These are phyloP conservation scores for Pseudoips prasinana DNA, from an alignment of 2,888 invertebrate genomes.

Conservation along the genomic window DNA sequence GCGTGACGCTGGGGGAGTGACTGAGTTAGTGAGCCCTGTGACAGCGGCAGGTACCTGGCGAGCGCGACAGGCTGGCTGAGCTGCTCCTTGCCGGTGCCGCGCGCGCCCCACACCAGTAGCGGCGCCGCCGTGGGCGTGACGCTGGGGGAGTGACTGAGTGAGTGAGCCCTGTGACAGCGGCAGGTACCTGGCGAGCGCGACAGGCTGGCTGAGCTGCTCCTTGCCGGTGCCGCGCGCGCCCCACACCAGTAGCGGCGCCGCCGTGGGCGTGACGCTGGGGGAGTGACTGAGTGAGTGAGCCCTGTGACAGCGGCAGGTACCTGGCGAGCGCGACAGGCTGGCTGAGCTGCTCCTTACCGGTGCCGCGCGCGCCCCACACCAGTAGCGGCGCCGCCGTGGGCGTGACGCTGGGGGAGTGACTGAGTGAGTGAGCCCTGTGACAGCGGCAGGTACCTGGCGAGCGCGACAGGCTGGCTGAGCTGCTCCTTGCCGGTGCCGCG, in stretches of 20 bases:
- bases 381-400: too few species aligned
- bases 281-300: too few species aligned
- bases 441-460: slow-evolving; percentile 34
- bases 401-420: too few species aligned
- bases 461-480: slow-evolving; percentile 81
- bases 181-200: slow-evolving; percentile 88
- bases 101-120: too few species aligned
- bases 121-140: too few species aligned
- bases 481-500: slow-evolving; percentile 90
- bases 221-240: slow-evolving; percentile 89
- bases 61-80: slow-evolving; percentile 88
- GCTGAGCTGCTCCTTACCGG: slow-evolving; percentile 85
- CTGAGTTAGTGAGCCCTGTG: too few species aligned
- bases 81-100: slow-evolving; percentile 85
- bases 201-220: slow-evolving; percentile 85
- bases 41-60: slow-evolving; percentile 74
- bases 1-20: too few species aligned
- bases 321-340: slow-evolving; percentile 83
- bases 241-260: too few species aligned
- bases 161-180: too few species aligned
- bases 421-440: too few species aligned
- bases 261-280: too few species aligned
- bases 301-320: slow-evolving; percentile 85
- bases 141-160: too few species aligned
- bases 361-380: slow-evolving; percentile 84